A percentile compares a stretch with the other conserved stretches of the same genome.
phyloP scores from a whole-genome alignment of 2,888 invertebrate species.

The Protodeltote pygarga region DNA sequence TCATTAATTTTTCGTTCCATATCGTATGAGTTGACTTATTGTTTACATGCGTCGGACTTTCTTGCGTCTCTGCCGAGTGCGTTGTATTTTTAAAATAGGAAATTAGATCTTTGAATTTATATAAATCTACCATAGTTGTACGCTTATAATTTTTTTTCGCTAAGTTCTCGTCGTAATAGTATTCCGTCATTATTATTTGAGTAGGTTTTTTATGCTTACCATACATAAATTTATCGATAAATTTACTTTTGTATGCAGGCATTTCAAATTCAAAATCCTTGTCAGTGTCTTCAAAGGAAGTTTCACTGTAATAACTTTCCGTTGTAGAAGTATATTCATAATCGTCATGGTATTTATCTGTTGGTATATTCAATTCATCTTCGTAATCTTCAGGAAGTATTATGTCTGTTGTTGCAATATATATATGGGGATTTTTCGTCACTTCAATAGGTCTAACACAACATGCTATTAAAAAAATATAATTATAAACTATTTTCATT shows the following conservation, averaged over 20 bases:
- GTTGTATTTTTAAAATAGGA: no score
- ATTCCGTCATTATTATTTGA: background rate
- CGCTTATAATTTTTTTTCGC: no score
- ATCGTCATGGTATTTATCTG: background rate
- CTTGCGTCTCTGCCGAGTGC: no score
- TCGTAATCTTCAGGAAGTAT: constrained; percentile 54
- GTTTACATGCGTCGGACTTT: no score
- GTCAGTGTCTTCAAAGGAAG: background rate
- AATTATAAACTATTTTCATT: constrained; percentile 12
- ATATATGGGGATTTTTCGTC: constrained; percentile 45
- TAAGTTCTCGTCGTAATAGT: background rate
- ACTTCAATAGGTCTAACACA: background rate
- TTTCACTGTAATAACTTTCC: background rate
- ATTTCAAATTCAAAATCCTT: constrained; percentile 1
- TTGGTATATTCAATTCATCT: constrained; percentile 17
- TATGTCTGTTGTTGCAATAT: constrained; percentile 33
- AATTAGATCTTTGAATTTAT: no score
- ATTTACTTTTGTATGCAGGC: background rate
- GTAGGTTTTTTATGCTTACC: background rate
- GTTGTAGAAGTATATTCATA: background rate
- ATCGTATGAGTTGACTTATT: no score
- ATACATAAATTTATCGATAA: background rate
- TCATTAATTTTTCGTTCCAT: no score
- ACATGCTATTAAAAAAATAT: constrained; percentile 6
- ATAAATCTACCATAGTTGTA: no score